Percentiles rank a stretch among this genome's conserved stretches.
These are phyloP conservation scores for Eupelmus urozonus DNA, from an alignment of 2,888 invertebrate species.

Conservation along the genomic window DNA sequence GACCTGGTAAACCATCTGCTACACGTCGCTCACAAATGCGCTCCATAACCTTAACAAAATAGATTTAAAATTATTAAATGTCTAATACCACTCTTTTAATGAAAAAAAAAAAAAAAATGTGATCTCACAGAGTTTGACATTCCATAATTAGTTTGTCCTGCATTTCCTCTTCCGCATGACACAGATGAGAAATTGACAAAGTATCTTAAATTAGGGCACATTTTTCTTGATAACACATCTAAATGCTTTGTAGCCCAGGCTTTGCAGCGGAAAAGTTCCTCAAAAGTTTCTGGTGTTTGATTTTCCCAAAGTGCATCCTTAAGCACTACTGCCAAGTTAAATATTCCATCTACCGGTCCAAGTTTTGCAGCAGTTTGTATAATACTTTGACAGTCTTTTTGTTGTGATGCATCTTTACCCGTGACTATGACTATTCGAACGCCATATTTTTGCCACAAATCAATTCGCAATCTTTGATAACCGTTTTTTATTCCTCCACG, in stretches of 20 bases:
- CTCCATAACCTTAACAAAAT: conserved; percentile 78
- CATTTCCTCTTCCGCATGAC: too few species aligned
- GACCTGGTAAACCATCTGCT: conserved; percentile 78
- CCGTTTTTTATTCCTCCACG: conserved; percentile 88
- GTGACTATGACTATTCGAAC: conserved; percentile 84
- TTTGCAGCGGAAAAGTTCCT: conserved; percentile 80
- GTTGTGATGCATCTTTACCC: conserved; percentile 83
- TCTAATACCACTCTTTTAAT: too few species aligned
- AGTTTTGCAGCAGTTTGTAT: conserved; percentile 79
- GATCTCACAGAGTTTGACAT: too few species aligned
- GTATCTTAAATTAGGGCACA: conserved; percentile 77
- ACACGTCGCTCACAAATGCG: conserved; percentile 79
- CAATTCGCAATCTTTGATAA: conserved; percentile 87
- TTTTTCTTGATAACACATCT: conserved; percentile 78
- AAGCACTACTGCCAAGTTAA: conserved; percentile 82
- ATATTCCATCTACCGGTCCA: too few species aligned
- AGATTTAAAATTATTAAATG: not conserved
- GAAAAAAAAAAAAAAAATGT: too few species aligned
- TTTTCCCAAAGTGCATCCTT: conserved; percentile 80
- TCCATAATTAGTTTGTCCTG: too few species aligned
- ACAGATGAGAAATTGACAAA: conserved; percentile 84
- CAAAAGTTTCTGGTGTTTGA: conserved; percentile 78
- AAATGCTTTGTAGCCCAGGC: conserved; percentile 80
- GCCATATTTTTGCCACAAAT: conserved; percentile 85
- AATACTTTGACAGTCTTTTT: conserved; percentile 84